phyloP scores from a whole-genome alignment of 2,113 vertebrate species.

The Barbus barbus region DNA sequence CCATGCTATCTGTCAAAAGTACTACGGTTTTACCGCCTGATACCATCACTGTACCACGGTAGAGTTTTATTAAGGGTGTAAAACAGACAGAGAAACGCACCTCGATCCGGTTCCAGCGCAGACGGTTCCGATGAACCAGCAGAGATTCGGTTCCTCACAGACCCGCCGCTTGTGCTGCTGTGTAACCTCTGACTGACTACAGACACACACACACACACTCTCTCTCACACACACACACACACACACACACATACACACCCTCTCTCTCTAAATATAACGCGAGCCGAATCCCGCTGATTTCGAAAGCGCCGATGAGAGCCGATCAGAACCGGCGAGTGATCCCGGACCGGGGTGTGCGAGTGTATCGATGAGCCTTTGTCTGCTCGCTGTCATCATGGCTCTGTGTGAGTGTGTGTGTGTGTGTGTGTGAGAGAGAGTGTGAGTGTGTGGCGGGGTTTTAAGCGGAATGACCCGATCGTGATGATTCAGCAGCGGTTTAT shows the following conservation, averaged over 20 bases:
- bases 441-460: conserved; percentile 9
- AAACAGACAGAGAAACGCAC: conserved; percentile 1
- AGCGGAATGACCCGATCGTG: conserved; percentile 56
- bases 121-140: conserved; percentile 32
- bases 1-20: not conserved
- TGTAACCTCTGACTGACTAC: conserved; percentile 33
- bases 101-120: conserved; percentile 27
- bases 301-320: not conserved
- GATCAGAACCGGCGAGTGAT: conserved; percentile 4
- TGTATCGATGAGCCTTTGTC: conserved; percentile 43
- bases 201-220: not conserved
- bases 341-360: conserved; percentile 14
- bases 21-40: not conserved
- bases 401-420: conserved; percentile 33
- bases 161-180: conserved; percentile 7
- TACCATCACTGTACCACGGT: not conserved
- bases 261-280: not conserved
- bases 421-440: conserved; percentile 25
- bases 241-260: not conserved
- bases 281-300: conserved; percentile 1
- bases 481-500: conserved; percentile 78
- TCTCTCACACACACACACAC: not conserved
- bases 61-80: not conserved
- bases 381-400: conserved; percentile 32
- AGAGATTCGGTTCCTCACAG: conserved; percentile 15